Evolutionary conservation across 1,140 invertebrate species (phyloP), one percentile per base, ranked within the genome.

Genomic region (Pseudomyrmex sp.): DNA sequence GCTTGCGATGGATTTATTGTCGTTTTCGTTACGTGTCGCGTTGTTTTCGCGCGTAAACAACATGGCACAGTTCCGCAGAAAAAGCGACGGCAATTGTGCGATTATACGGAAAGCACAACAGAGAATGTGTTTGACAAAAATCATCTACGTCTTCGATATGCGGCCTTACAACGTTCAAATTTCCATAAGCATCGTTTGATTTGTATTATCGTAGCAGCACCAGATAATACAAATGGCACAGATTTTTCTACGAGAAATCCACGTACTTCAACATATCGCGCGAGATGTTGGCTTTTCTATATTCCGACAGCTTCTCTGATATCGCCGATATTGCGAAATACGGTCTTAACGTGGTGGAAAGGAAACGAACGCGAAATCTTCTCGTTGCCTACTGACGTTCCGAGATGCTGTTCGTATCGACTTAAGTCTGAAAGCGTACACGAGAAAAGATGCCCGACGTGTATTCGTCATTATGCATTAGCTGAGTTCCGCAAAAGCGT

Each of bases 381-480:
- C 35, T 46, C 61, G 26, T 76, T 65, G 74, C 61, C 26, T 65
- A 65, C 74, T 76, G 74, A 76, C 73, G 44, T 76, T 65, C 26
- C 48, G n/a, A 65, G 26, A 76, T 76, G 26, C 61, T 65, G 63
- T 76, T 20, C 74, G 59, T 63, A 63, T 76, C 73, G 58, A 35
- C 35, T 20, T 44, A 56, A 76, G 48, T 76, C 74, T 20, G 74
- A 76, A 76, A n/a, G 23, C n/a, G 26, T 44, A 18, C 26, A 52
- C 13, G 35, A 35, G 35, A 35, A n/a, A 20, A 65, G 48, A 76
- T 65, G 63, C 48, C 18, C 61, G 61, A 76, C n/a, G 61, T 66
- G 74, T 54, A 65, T 76, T 26, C 48, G 74, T 54, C 59, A 76
- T 76, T 76, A 76, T 48, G 61, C 50, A 65, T 65, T 76, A 76